Evolutionary conservation across 2,797 vertebrate species (phyloP).

Genomic region (Paguma larvata): DNA sequence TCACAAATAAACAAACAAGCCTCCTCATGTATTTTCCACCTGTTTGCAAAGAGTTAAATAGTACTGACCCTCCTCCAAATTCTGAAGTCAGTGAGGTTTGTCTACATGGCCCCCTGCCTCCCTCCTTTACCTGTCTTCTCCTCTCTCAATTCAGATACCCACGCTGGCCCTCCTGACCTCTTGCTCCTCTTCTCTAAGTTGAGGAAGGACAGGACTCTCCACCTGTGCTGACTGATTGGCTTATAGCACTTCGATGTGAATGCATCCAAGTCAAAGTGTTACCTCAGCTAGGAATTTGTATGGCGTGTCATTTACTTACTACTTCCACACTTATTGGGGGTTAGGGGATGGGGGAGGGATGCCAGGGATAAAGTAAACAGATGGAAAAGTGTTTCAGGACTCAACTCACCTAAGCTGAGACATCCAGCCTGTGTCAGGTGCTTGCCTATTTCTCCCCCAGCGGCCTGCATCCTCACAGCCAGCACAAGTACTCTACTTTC

Average conservation of each 20-base stretch:
- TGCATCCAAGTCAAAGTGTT: not conserved
- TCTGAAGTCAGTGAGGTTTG: not conserved
- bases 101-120: not conserved
- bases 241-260: not conserved
- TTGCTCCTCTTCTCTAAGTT: not conserved
- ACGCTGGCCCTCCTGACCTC: not conserved
- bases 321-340: not conserved
- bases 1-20: not conserved
- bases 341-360: not conserved
- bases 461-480: rapidly evolving
- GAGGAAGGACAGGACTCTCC: not conserved
- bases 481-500: not conserved
- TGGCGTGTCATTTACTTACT: not conserved
- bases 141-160: not conserved
- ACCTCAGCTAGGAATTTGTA: not conserved
- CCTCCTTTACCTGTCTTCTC: not conserved
- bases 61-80: not conserved
- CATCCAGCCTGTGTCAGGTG: no score
- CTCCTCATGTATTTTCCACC: not conserved
- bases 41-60: conserved; percentile 36
- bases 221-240: not conserved
- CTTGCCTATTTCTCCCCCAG: not conserved
- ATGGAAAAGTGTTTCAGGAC: not conserved
- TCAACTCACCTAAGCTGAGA: not conserved
- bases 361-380: not conserved